Percentiles rank a stretch among this genome's conserved stretches.
Conservation (phyloP, 2,888 invertebrate species). For the Apotomis betuletana region DNA sequence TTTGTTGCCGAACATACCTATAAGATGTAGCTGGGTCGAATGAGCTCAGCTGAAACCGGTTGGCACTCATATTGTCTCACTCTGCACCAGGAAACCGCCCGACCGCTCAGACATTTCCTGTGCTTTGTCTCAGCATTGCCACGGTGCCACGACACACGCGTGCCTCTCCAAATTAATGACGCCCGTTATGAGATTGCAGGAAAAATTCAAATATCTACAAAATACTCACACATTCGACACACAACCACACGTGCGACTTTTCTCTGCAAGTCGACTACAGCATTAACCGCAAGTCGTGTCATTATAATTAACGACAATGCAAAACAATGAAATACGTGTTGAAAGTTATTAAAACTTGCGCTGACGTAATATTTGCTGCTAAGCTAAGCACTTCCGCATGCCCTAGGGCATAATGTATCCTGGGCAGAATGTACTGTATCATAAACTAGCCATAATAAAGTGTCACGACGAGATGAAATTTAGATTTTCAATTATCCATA, state of each 20-base stretch:
- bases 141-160: constrained; percentile 59
- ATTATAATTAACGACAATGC: constrained; percentile 47
- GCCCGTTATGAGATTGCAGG: constrained; percentile 34
- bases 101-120: constrained; percentile 76
- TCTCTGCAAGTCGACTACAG: not conserved
- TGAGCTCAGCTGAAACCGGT: constrained; percentile 77
- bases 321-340: constrained; percentile 75
- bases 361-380: constrained; percentile 73
- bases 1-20: constrained; percentile 25
- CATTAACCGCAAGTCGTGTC: constrained; percentile 52
- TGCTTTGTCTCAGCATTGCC: constrained; percentile 71
- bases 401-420: constrained; percentile 55
- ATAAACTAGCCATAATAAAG: not conserved
- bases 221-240: not conserved
- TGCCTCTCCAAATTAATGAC: constrained; percentile 42
- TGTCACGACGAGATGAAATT: not conserved
- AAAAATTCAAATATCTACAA: constrained; percentile 24
- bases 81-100: constrained; percentile 78
- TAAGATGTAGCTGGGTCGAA: constrained; percentile 59
- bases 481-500: not conserved
- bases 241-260: constrained; percentile 3
- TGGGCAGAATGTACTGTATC: constrained; percentile 24
- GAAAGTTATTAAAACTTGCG: constrained; percentile 80
- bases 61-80: constrained; percentile 78
- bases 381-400: constrained; percentile 75